Conservation (phyloP, 2,113 vertebrate species). For the Ivindomyrus marchei region DNA sequence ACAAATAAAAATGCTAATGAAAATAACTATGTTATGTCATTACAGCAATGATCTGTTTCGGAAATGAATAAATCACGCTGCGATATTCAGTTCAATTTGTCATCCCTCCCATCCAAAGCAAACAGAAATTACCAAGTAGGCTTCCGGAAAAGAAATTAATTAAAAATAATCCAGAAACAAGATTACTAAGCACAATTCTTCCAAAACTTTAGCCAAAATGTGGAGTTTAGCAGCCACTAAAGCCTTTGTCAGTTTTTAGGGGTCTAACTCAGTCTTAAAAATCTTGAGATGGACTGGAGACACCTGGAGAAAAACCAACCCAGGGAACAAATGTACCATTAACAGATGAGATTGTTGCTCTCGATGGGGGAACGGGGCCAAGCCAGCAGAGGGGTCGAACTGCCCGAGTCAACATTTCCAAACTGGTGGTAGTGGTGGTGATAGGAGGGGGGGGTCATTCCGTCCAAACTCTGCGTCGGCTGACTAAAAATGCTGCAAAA, state of each 20-base stretch:
- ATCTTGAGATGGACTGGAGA: constrained; percentile 42
- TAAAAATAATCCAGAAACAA: constrained; percentile 21
- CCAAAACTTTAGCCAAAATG: constrained; percentile 4
- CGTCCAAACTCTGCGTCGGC: constrained; percentile 27
- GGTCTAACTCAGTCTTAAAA: constrained; percentile 45
- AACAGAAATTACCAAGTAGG: neutral
- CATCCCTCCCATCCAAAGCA: neutral
- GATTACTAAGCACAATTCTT: constrained; percentile 28
- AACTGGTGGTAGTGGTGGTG: constrained; percentile 14
- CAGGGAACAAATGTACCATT: constrained; percentile 52
- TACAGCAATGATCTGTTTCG: neutral
- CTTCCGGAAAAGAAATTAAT: constrained; percentile 21
- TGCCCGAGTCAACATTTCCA: constrained; percentile 47
- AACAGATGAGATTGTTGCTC: constrained; percentile 38
- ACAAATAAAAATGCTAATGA: neutral
- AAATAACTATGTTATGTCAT: neutral
- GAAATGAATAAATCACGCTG: constrained; percentile 9
- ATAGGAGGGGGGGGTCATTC: neutral
- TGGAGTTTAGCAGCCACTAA: constrained; percentile 37
- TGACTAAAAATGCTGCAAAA: constrained; percentile 46
- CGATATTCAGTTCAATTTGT: neutral
- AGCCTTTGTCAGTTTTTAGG: constrained; percentile 40
- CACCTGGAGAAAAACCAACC: constrained; percentile 17
- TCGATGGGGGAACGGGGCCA: constrained; percentile 47
- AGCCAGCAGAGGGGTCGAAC: constrained; percentile 30